These are phyloP conservation scores for Abramis brama DNA, from an alignment of 2,113 vertebrate species.

Conservation along the genomic window DNA sequence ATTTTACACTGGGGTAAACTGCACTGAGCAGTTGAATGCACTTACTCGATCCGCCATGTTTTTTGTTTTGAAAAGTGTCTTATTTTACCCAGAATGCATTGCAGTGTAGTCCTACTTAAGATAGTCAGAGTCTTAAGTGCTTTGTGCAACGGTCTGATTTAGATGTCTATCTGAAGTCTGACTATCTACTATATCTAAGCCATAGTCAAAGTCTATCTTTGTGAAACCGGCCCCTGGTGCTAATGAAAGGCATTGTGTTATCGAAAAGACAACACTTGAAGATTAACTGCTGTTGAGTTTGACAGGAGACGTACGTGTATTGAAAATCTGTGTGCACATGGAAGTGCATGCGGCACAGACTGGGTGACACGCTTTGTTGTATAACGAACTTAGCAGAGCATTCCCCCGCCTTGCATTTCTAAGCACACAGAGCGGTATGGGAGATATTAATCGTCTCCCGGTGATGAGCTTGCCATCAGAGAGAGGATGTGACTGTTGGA, in stretches of 20 bases:
- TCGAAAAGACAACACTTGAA: constrained; percentile 34
- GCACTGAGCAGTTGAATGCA: too few relatives aligned
- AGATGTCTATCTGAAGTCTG: too few relatives aligned
- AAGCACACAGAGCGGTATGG: constrained; percentile 33
- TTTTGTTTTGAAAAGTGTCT: too few relatives aligned
- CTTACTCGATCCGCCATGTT: too few relatives aligned
- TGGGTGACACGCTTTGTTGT: constrained; percentile 52
- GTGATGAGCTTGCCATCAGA: constrained; percentile 44
- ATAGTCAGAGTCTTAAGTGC: too few relatives aligned
- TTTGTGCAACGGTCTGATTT: too few relatives aligned
- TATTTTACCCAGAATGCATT: too few relatives aligned
- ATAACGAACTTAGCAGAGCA: constrained; percentile 28
- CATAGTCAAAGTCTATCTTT: too few relatives aligned
- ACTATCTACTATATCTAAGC: too few relatives aligned
- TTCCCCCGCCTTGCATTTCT: constrained; percentile 20
- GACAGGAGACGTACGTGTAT: constrained; percentile 17
- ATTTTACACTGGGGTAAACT: too few relatives aligned
- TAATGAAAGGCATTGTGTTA: constrained; percentile 48
- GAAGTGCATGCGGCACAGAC: neutral
- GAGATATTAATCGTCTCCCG: constrained; percentile 45
- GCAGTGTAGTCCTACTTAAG: too few relatives aligned
- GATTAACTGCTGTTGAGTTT: constrained; percentile 58
- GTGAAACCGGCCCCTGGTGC: neutral
- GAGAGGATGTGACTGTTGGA: constrained; percentile 36
- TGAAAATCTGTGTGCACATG: neutral